Evolutionary conservation across 2,888 invertebrate species (phyloP).

Genomic region (Schrankia costaestrigalis): DNA sequence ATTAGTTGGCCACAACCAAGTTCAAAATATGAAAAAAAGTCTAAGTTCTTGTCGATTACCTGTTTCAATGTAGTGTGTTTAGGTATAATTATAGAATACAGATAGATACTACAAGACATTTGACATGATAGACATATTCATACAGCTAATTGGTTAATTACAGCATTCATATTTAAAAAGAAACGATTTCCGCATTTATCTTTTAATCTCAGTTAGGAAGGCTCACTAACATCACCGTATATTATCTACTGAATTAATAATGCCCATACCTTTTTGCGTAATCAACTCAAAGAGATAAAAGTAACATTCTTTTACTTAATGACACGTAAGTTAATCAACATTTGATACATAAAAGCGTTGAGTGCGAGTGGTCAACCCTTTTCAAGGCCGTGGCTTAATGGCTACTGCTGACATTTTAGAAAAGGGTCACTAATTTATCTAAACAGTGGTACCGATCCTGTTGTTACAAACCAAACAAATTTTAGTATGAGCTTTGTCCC

Average conservation of each 20-base stretch:
- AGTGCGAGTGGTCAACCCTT: constrained; percentile 53
- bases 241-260: constrained; percentile 5
- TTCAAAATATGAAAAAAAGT: too few relatives aligned
- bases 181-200: too few relatives aligned
- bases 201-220: too few relatives aligned
- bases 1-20: too few relatives aligned
- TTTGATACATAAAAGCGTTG: constrained; percentile 50
- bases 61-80: too few relatives aligned
- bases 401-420: constrained; percentile 61
- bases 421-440: constrained; percentile 75
- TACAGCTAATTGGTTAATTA: too few relatives aligned
- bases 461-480: constrained; percentile 20
- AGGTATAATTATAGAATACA: too few relatives aligned
- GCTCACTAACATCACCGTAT: constrained; percentile 7
- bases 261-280: constrained; percentile 5
- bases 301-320: constrained; percentile 26
- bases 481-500: neutral
- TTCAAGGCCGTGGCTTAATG: constrained; percentile 60
- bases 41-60: too few relatives aligned
- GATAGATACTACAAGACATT: too few relatives aligned
- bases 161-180: too few relatives aligned
- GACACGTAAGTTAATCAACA: constrained; percentile 43
- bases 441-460: constrained; percentile 44
- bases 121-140: too few relatives aligned
- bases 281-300: constrained; percentile 26